Conservation (phyloP, 2,797 vertebrate genomes). For the Bradypodion ventrale region DNA sequence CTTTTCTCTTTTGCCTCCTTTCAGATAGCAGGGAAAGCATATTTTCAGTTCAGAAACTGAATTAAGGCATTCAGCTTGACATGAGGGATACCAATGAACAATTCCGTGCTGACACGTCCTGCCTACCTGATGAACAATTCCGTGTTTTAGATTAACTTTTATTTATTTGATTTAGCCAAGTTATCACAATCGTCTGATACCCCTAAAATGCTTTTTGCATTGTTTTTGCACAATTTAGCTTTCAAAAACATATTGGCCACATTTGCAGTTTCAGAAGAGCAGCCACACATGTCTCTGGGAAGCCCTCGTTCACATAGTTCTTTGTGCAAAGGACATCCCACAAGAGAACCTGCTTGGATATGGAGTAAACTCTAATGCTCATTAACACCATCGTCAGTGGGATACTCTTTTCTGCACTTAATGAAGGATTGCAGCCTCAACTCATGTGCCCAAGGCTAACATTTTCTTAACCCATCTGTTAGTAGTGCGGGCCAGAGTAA, state of each 20-base stretch:
- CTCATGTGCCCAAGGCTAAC: not conserved
- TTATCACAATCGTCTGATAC: not conserved
- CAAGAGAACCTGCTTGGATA: not conserved
- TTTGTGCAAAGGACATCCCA: too few species aligned
- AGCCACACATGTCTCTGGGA: not conserved
- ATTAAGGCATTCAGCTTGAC: not conserved
- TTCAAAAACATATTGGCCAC: not conserved
- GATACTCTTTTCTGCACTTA: not conserved
- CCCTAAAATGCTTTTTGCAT: not conserved
- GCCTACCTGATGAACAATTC: not conserved
- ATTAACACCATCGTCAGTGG: not conserved
- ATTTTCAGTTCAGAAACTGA: not conserved
- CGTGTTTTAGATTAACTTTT: not conserved
- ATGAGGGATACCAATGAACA: not conserved
- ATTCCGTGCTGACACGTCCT: not conserved
- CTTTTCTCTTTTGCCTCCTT: not conserved
- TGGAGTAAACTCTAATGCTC: not conserved
- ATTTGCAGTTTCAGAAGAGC: too few species aligned
- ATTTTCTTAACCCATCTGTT: not conserved
- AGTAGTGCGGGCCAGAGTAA: not conserved
- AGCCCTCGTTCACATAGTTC: too few species aligned
- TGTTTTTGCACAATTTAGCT: not conserved
- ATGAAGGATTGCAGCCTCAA: not conserved
- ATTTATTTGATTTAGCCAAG: too few species aligned
- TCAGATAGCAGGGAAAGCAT: not conserved